These are phyloP conservation scores for Buteo buteo DNA, from an alignment of 2,113 vertebrate genomes.

Conservation along the genomic window DNA sequence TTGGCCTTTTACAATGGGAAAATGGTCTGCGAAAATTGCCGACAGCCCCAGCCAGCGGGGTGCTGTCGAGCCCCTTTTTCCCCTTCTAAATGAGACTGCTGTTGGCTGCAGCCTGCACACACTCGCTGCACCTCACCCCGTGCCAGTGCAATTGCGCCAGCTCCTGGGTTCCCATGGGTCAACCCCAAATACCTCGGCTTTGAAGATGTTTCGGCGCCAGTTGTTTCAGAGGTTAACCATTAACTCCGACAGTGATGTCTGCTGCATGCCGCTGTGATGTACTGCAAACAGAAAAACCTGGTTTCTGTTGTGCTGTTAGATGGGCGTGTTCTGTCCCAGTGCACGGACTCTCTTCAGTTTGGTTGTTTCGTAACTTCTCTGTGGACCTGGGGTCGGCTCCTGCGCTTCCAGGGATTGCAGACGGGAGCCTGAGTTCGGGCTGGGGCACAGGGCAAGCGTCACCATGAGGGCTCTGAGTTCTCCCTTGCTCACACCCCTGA, in stretches of 20 bases:
- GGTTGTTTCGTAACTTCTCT: accelerated
- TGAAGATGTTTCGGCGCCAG: accelerated
- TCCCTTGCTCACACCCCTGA: neutral
- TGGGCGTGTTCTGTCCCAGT: neutral
- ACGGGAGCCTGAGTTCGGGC: neutral
- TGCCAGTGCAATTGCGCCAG: neutral
- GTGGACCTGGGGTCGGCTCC: neutral
- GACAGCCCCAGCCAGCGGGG: neutral
- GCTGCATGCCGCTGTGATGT: neutral
- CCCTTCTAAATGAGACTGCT: neutral
- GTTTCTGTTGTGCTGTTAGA: neutral
- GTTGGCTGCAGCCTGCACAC: neutral
- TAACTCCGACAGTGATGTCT: neutral
- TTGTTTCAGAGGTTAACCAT: neutral
- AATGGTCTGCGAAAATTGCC: neutral
- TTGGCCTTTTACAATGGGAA: neutral
- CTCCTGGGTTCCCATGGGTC: neutral
- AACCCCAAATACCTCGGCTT: neutral
- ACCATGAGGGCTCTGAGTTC: accelerated
- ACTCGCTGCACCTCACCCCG: neutral
- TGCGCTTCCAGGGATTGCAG: neutral
- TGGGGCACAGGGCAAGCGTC: neutral
- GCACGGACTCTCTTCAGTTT: neutral
- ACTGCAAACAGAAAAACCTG: neutral
- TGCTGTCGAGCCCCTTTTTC: neutral